Base-by-base conservation (phyloP, 2,113 vertebrate genomes). In the Ondatra zibethicus region DNA sequence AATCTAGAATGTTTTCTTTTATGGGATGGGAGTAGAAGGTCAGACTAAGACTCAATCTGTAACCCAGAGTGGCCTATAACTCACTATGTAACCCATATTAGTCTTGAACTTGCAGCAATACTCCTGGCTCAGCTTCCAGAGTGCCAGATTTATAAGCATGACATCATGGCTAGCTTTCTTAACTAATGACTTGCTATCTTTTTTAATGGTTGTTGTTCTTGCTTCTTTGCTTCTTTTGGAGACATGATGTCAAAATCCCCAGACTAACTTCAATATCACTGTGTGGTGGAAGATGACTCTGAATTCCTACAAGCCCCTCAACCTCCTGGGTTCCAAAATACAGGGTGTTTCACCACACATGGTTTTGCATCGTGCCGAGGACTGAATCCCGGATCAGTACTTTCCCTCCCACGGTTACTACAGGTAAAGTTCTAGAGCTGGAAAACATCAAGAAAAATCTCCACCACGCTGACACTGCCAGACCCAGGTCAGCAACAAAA, bases 401-500 rank as follows among this genome's bases (percentile, higher is more conserved):
- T 45, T 66, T 63, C 82, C 89, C 36, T 55, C 61, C 47, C 13
- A n/a, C 4, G 92, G 77, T 63, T 45, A 94, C 42, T 86, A 77
- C 25, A 90, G 4, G 27, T 45, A 87, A 94, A 80, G 91, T 89
- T 45, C 77, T 87, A 92, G 36, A 58, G 95, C 63, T 7, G 39
- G 72, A 85, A 95, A 80, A 36, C 25, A 82, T 33, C 29, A 63
- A 42, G 25, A 42, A 73, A 52, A 77, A 3, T 12, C 13, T 87
- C 72, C 88, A 91, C 61, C 66, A 75, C 87, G 58, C 3, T 42
- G 72, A 91, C 29, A 68, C 72, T 19, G 72, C 73, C 52, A 82
- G 55, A 75, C 21, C 52, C 5, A 61, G 0, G 23, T 77, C 25
- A 78, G 39, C 61, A 73, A 92, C 0, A 77, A 25, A 52, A 55